phyloP scores from a whole-genome alignment of 2,113 vertebrate genomes.

The Engystomops pustulosus region DNA sequence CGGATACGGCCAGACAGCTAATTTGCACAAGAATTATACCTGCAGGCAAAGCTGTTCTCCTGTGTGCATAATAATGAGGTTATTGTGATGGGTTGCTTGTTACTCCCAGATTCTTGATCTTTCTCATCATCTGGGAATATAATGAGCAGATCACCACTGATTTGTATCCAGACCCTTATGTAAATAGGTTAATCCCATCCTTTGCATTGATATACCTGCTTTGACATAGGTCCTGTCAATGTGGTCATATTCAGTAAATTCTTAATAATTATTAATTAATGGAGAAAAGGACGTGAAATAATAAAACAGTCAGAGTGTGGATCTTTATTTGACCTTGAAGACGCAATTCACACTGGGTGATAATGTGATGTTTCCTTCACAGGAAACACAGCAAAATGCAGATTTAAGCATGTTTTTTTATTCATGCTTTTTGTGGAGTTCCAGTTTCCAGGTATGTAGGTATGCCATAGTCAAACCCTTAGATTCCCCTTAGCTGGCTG shows the following conservation, averaged over 20 bases:
- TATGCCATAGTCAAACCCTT: no score
- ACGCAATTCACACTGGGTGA: not conserved
- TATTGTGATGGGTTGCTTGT: constrained; percentile 32
- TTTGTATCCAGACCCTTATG: constrained; percentile 11
- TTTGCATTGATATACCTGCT: not conserved
- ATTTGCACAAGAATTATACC: constrained; percentile 49
- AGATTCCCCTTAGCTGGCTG: no score
- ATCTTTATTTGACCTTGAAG: not conserved
- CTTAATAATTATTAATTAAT: not conserved
- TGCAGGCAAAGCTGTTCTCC: constrained; percentile 26
- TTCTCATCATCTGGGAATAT: not conserved
- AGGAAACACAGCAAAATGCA: not conserved
- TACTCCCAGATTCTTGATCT: constrained; percentile 12
- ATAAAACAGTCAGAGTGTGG: not conserved
- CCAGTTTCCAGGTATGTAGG: no score
- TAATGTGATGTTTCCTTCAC: not conserved
- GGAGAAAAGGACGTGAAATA: not conserved
- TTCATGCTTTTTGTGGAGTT: no score
- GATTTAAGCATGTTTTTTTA: not conserved
- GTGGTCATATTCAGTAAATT: not conserved
- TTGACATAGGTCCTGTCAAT: not conserved
- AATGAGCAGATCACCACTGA: not conserved
- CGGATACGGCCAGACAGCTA: constrained; percentile 33
- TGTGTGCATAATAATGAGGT: constrained; percentile 37
- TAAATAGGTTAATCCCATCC: not conserved